These are phyloP conservation scores for Hypena proboscidalis DNA, from an alignment of 2,888 invertebrate genomes.

Conservation along the genomic window DNA sequence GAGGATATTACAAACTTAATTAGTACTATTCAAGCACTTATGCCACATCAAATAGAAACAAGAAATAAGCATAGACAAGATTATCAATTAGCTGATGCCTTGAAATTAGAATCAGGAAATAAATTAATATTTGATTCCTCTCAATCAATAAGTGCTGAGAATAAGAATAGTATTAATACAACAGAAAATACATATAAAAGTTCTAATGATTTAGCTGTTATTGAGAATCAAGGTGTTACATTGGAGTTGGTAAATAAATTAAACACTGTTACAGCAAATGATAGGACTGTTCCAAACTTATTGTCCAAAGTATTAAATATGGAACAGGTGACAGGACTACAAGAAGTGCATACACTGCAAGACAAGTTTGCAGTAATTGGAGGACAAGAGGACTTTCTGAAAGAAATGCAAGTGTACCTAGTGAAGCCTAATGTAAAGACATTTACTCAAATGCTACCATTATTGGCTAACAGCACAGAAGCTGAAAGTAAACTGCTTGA, in stretches of 20 bases:
- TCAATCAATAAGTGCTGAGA: background rate
- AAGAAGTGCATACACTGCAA: slow-evolving; percentile 84
- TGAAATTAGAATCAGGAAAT: slow-evolving; percentile 16
- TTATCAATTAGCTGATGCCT: background rate
- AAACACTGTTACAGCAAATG: slow-evolving; percentile 28
- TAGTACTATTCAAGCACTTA: slow-evolving; percentile 55
- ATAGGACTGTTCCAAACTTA: slow-evolving; percentile 86
- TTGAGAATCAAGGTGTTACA: slow-evolving; percentile 26
- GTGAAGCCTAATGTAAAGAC: slow-evolving; percentile 92
- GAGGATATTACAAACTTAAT: slow-evolving; percentile 84
- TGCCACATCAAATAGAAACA: slow-evolving; percentile 36
- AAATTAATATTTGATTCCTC: slow-evolving; percentile 16
- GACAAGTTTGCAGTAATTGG: slow-evolving; percentile 92
- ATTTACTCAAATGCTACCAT: slow-evolving; percentile 90
- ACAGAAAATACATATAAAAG: background rate
- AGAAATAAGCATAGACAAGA: slow-evolving; percentile 14
- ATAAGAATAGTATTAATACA: background rate
- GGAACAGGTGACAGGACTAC: slow-evolving; percentile 85
- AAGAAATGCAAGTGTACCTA: slow-evolving; percentile 88
- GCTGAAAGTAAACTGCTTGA: slow-evolving; percentile 89
- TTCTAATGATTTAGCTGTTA: slow-evolving; percentile 13
- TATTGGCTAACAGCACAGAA: slow-evolving; percentile 87
- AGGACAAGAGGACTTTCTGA: slow-evolving; percentile 90
- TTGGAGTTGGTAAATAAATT: slow-evolving; percentile 47
- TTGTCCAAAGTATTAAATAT: slow-evolving; percentile 86